phyloP scores from a whole-genome alignment of 2,888 invertebrate genomes.

The Tetragonisca angustula region DNA sequence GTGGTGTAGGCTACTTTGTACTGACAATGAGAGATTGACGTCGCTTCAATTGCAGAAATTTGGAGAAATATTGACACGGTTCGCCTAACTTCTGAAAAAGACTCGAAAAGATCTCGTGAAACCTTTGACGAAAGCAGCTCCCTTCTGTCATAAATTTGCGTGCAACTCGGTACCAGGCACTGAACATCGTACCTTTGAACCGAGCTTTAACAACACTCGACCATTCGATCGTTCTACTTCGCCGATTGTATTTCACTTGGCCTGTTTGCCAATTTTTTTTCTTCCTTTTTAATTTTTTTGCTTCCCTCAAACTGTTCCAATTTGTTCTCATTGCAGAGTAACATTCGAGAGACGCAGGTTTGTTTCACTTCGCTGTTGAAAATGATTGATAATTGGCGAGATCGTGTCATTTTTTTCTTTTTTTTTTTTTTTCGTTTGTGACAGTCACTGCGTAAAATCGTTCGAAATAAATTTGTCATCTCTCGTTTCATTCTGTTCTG shows the following conservation, averaged over 20 bases:
- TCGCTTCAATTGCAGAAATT: not conserved
- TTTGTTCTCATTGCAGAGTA: too few species aligned
- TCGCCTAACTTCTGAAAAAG: slow-evolving; percentile 10
- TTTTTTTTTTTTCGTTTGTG: not conserved
- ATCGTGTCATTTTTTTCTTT: not conserved
- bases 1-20: not conserved
- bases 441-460: not conserved
- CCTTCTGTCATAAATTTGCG: not conserved
- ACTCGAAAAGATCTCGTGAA: not conserved
- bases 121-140: slow-evolving; percentile 9
- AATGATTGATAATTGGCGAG: not conserved
- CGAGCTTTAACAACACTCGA: not conserved
- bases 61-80: not conserved
- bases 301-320: not conserved
- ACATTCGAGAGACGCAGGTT: not conserved
- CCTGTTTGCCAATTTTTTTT: not conserved
- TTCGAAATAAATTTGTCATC: too few species aligned
- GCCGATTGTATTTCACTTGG: not conserved
- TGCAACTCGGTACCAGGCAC: slow-evolving; percentile 18
- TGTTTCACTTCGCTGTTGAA: not conserved
- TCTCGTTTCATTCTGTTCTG: too few species aligned
- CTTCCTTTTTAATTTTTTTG: not conserved
- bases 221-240: slow-evolving; percentile 16
- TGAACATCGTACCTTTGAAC: not conserved
- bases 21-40: not conserved